Evolutionary conservation across 2,797 vertebrate genomes (phyloP).

Genomic region (Melanotaenia maccullochi): DNA sequence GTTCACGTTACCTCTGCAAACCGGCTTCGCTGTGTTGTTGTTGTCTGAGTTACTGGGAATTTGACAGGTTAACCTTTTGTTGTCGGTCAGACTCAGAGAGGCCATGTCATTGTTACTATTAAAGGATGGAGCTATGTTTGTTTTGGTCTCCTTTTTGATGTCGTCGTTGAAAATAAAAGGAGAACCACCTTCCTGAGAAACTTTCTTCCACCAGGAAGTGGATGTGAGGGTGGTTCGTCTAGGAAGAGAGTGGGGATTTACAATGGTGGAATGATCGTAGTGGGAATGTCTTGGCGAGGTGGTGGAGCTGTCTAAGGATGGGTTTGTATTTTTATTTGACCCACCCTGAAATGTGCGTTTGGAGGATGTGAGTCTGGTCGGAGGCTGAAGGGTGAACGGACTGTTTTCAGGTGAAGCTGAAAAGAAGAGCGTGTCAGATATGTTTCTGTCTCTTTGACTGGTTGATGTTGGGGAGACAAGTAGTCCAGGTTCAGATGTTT

Average conservation of each 20-base stretch:
- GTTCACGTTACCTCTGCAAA: slow-evolving; percentile 52
- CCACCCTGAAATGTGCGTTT: slow-evolving; percentile 31
- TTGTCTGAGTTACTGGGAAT: slow-evolving; percentile 39
- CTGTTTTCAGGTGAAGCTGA: slow-evolving; percentile 28
- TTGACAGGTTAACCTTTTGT: slow-evolving; percentile 43
- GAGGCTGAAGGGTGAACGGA: slow-evolving; percentile 30
- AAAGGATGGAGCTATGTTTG: slow-evolving; percentile 21
- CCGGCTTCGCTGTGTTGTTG: slow-evolving; percentile 44
- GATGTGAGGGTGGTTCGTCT: slow-evolving; percentile 62
- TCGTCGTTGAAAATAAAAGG: slow-evolving; percentile 16
- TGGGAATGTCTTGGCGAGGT: slow-evolving; percentile 35
- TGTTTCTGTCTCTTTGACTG: slow-evolving; percentile 37
- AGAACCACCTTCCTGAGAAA: slow-evolving; percentile 47
- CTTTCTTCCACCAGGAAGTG: slow-evolving; percentile 69
- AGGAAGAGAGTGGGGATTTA: slow-evolving; percentile 45
- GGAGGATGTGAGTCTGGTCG: slow-evolving; percentile 30
- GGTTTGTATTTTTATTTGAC: slow-evolving; percentile 31
- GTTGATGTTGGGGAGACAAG: slow-evolving; percentile 30
- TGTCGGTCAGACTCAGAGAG: slow-evolving; percentile 34
- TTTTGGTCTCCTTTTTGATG: slow-evolving; percentile 43
- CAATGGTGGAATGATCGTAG: slow-evolving; percentile 36
- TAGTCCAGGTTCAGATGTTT: slow-evolving; percentile 25
- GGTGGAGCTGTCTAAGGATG: slow-evolving; percentile 21
- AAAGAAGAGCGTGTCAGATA: slow-evolving; percentile 41
- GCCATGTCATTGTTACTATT: slow-evolving; percentile 28